Percentiles rank a stretch among this genome's conserved stretches.
Conservation (phyloP, 2,113 vertebrate genomes). For the Oryzias woworae region DNA sequence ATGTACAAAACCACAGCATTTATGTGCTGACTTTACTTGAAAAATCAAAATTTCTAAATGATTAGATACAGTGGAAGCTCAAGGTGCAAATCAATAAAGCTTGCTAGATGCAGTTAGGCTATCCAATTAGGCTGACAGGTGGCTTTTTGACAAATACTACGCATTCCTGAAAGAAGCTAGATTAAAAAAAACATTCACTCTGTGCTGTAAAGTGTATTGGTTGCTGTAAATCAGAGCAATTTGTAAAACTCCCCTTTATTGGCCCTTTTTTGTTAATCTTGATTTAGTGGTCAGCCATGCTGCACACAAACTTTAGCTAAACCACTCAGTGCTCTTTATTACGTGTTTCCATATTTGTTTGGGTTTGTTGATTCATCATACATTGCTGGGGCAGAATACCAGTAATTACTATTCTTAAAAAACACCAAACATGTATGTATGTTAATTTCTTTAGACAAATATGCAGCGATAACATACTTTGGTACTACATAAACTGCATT, state of each 20-base stretch:
- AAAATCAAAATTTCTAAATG: constrained; percentile 67
- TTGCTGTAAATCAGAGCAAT: constrained; percentile 23
- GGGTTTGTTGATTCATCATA: no score
- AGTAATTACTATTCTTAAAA: no score
- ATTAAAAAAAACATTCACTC: constrained; percentile 13
- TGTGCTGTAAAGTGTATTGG: not conserved
- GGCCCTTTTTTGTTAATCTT: not conserved
- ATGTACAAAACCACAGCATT: constrained; percentile 8
- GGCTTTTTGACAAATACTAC: constrained; percentile 48
- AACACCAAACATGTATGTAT: no score
- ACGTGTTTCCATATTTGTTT: no score
- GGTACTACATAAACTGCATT: no score
- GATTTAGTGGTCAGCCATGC: not conserved
- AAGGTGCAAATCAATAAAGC: constrained; percentile 62
- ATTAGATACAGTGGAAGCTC: constrained; percentile 53
- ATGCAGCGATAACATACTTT: no score
- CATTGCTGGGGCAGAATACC: no score
- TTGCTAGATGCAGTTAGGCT: constrained; percentile 44
- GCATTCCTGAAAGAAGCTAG: constrained; percentile 16
- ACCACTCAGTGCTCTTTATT: no score
- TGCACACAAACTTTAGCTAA: not conserved
- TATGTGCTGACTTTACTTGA: constrained; percentile 26
- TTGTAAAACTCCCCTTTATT: constrained; percentile 16
- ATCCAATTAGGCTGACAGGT: constrained; percentile 51
- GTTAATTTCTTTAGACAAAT: no score